Base-by-base conservation (phyloP, 1,140 invertebrate genomes). In the Calycopis cecrops region DNA sequence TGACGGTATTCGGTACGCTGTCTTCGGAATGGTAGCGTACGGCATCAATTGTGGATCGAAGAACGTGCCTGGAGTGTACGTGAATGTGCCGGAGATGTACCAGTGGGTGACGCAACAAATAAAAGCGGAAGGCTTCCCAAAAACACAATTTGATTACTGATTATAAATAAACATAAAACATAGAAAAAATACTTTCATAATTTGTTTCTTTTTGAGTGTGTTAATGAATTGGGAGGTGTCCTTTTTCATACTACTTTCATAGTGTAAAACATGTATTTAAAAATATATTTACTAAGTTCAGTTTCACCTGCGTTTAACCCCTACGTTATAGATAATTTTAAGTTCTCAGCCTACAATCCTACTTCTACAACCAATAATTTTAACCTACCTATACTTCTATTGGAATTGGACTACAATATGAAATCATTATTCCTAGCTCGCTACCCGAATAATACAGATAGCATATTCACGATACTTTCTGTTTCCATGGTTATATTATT, bases 11-110 rank as follows among this genome's bases (percentile, higher is more conserved):
- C 2, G 40, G 40, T 52, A 40, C 18, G 51, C 51, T 4, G 35
- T 52, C 0, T 52, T 40, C 18, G 51, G 51, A n/a, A 16, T 52
- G 38, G 51, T 52, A 37, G 51, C 51, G 7, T 52, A 42, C 10
- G 51, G 51, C 21, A 10, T 52, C 4, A 37, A 18, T 4, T 52
- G 51, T 38, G 37, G 51, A 2, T 6, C 9, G 16, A 33, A 38
- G 14, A 35, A 40, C n/a, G 18, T 52, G 3, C 51, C 51, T 2
- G 51, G 51, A 3, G 37, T 42, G 4, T 52, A 52, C 17, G 51
- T 52, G 0, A 52, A 52, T 3, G 4, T 52, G 7, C 50, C 50
- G 0, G 16, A 52, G 9, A 7, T 52, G 11, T 40, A 52, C 50
- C 10, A 17, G 1, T 52, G 50, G 50, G 38, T 52, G 0, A 28